phyloP scores from a whole-genome alignment of 64 coral and sea anemone species.

The Orbicella faveolata region DNA sequence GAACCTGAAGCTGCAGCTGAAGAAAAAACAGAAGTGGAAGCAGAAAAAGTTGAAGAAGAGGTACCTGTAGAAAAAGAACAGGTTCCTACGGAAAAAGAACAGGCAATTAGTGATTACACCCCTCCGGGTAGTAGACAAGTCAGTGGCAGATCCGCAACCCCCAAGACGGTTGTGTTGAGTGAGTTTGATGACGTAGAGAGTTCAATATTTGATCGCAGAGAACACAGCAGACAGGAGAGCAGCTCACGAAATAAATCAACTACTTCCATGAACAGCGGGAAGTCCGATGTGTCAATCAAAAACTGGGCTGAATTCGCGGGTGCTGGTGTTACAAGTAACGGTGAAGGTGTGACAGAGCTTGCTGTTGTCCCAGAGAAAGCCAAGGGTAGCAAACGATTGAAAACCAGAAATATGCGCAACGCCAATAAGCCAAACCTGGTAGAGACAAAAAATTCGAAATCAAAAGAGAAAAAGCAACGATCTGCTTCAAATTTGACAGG shows the following conservation, averaged over 20 bases:
- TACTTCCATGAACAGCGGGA: not conserved
- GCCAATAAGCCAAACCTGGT: not conserved
- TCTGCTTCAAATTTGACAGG: slow-evolving; percentile 1
- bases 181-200: slow-evolving; percentile 82
- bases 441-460: not conserved
- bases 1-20: not conserved
- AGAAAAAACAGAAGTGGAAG: not conserved
- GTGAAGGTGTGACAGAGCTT: not conserved
- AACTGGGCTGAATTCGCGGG: not conserved
- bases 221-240: slow-evolving; percentile 24
- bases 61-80: not conserved
- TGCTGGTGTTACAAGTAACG: not conserved
- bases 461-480: not conserved
- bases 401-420: not conserved
- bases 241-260: slow-evolving; percentile 33
- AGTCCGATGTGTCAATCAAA: not conserved
- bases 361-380: not conserved
- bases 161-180: slow-evolving; percentile 24
- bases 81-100: not conserved
- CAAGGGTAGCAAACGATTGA: slow-evolving; percentile 2
- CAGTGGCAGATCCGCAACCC: slow-evolving; percentile 71
- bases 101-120: not conserved
- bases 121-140: slow-evolving; percentile 53
- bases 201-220: slow-evolving; percentile 58
- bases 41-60: slow-evolving; percentile 10